Conservation (phyloP, 2,797 vertebrate genomes). For the Mormyrus proboscirostris region DNA sequence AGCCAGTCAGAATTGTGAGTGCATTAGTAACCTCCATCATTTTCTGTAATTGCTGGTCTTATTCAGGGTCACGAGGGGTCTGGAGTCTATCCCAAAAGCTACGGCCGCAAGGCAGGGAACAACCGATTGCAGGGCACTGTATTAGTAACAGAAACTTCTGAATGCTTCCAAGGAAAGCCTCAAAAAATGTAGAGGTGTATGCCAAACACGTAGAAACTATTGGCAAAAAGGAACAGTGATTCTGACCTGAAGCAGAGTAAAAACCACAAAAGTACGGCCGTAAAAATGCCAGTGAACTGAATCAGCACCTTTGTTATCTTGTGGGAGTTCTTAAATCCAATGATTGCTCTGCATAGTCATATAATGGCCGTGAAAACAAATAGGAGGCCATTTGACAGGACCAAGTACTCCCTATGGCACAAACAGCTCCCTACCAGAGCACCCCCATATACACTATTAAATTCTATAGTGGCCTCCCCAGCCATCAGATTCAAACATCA, state of each 20-base stretch:
- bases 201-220: not conserved
- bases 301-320: not conserved
- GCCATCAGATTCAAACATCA: not conserved
- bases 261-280: not conserved
- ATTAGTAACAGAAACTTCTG: not conserved
- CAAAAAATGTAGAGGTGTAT: not conserved
- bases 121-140: not conserved
- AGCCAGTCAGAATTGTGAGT: not conserved
- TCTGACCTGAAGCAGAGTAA: not conserved
- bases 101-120: too few relatives aligned
- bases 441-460: not conserved
- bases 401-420: not conserved
- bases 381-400: not conserved
- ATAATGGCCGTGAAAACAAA: not conserved
- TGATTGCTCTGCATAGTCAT: not conserved
- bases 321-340: not conserved
- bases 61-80: not conserved
- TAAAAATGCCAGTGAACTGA: not conserved
- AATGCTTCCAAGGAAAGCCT: not conserved
- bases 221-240: not conserved
- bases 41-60: not conserved
- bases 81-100: not conserved
- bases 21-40: not conserved
- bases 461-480: not conserved
- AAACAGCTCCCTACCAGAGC: not conserved